These are phyloP conservation scores for Myocastor coypus DNA, from an alignment of 2,113 vertebrate genomes.

Conservation along the genomic window DNA sequence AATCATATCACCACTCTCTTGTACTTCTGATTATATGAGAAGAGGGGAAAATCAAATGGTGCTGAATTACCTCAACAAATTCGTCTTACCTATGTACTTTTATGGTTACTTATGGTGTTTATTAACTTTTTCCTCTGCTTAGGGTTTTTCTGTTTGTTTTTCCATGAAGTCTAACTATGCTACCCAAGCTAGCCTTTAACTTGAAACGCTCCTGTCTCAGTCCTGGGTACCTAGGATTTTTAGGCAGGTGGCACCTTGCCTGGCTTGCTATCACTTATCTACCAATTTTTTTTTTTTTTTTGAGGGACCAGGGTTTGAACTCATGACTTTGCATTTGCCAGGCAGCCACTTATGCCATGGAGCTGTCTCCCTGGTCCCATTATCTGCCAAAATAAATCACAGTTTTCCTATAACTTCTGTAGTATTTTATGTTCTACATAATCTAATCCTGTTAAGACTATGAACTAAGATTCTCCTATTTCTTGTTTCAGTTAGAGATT, in stretches of 20 bases:
- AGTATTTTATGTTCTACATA: not conserved
- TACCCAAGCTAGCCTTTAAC: not conserved
- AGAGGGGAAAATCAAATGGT: not conserved
- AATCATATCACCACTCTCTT: not conserved
- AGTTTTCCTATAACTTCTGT: not conserved
- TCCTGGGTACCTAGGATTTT: not conserved
- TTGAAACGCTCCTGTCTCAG: not conserved
- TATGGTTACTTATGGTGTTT: not conserved
- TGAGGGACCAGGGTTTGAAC: too few relatives aligned
- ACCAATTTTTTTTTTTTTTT: too few relatives aligned
- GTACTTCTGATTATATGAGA: slow-evolving; percentile 6
- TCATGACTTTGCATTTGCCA: too few relatives aligned
- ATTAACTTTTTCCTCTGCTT: not conserved
- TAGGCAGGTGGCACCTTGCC: too few relatives aligned
- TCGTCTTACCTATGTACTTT: not conserved
- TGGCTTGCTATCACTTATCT: not conserved
- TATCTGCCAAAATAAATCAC: not conserved
- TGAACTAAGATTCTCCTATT: not conserved
- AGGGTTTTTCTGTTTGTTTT: not conserved
- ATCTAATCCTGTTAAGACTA: not conserved
- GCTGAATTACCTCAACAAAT: slow-evolving; percentile 26
- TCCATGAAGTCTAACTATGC: not conserved
- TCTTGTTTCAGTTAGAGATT: not conserved
- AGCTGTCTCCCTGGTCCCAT: too few relatives aligned
- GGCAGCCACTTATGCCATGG: too few relatives aligned